Percentiles rank a stretch among this genome's conserved stretches.
These are phyloP conservation scores for Prinia subflava DNA, from an alignment of 2,113 vertebrate species.

Conservation along the genomic window DNA sequence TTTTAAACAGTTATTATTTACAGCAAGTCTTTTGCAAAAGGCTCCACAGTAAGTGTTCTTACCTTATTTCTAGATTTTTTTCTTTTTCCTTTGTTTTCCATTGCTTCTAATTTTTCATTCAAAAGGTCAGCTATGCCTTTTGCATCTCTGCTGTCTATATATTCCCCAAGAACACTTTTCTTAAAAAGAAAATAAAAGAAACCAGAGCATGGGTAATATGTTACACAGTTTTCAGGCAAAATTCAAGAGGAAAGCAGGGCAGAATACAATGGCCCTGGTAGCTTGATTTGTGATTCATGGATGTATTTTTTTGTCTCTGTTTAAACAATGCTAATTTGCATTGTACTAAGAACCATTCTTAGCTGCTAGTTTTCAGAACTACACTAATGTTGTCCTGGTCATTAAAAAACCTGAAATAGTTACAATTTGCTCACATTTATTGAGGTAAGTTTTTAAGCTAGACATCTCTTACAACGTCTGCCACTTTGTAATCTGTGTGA, in stretches of 20 bases:
- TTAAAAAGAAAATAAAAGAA: slow-evolving; percentile 12
- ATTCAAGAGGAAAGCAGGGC: not conserved
- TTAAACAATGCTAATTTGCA: not conserved
- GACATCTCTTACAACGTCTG: not conserved
- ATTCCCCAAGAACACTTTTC: slow-evolving; percentile 78
- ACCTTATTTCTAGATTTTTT: slow-evolving; percentile 81
- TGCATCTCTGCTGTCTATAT: slow-evolving; percentile 86
- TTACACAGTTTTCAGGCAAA: not conserved
- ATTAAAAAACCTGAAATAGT: not conserved
- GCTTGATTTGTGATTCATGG: not conserved
- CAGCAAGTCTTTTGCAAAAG: not conserved
- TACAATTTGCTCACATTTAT: not conserved
- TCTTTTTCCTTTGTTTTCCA: slow-evolving; percentile 71
- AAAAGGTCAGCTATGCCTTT: slow-evolving; percentile 81
- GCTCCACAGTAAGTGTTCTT: not conserved
- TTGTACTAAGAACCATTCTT: not conserved
- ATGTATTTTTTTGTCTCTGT: not conserved
- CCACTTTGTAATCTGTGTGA: not conserved
- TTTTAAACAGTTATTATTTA: not conserved
- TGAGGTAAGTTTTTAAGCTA: not conserved
- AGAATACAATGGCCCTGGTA: not conserved
- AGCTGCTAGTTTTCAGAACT: not conserved
- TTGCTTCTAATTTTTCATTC: slow-evolving; percentile 77
- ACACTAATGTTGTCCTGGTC: not conserved
- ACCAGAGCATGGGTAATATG: not conserved